Percentiles rank a stretch among this genome's conserved stretches.
These are phyloP conservation scores for Lordiphosa mommai DNA, from an alignment of 1,140 invertebrate genomes.

Conservation along the genomic window DNA sequence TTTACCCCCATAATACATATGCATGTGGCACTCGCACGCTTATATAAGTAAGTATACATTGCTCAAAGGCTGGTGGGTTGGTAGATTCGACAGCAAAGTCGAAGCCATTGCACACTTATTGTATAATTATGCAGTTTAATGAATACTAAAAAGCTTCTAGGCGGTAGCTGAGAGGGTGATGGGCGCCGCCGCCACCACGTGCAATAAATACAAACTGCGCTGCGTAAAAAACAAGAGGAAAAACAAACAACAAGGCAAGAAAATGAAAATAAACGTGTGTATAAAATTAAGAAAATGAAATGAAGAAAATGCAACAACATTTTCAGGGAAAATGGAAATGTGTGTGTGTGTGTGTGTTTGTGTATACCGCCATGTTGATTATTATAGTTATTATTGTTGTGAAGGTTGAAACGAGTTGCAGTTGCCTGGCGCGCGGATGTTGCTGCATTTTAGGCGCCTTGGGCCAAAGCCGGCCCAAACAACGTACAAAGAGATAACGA, in stretches of 20 bases:
- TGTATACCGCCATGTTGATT: conserved; percentile 52
- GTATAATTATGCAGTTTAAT: conserved; percentile 77
- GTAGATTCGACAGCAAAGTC: conserved; percentile 20
- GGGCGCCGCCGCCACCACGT: conserved; percentile 15
- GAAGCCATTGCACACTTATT: conserved; percentile 71
- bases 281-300: conserved; percentile 74
- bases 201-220: conserved; percentile 61
- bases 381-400: conserved; percentile 66
- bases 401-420: conserved; percentile 50
- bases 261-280: conserved; percentile 64
- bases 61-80: neutral
- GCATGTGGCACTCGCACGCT: neutral
- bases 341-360: conserved; percentile 18
- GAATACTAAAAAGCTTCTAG: conserved; percentile 66
- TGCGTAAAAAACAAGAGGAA: conserved; percentile 12
- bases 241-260: conserved; percentile 40
- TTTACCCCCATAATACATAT: too few species aligned
- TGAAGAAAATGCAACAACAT: conserved; percentile 30
- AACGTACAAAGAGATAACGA: conserved; percentile 37
- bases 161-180: neutral
- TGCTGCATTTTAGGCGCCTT: conserved; percentile 43
- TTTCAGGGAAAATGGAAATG: conserved; percentile 6
- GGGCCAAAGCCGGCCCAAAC: conserved; percentile 6
- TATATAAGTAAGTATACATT: conserved; percentile 13
- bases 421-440: conserved; percentile 15